Conservation (phyloP, 2,888 invertebrate genomes). For the Taphrorychus bicolor region DNA sequence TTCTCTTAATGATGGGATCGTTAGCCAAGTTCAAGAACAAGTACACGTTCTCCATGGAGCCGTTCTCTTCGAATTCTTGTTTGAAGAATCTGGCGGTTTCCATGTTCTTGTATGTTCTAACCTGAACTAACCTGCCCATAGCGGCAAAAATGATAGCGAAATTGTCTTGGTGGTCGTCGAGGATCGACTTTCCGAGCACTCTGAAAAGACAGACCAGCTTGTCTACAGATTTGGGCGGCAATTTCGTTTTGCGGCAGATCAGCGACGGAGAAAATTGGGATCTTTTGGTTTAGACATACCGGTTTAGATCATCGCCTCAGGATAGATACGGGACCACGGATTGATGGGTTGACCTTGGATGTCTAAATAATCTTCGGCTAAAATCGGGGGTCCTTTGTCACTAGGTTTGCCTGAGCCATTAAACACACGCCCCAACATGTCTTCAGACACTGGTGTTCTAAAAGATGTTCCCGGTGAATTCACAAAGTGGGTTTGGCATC, state of each 20-base stretch:
- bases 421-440: slow-evolving; percentile 99
- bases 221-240: slow-evolving; percentile 99
- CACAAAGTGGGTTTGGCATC: slow-evolving; percentile 99
- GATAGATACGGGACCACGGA: slow-evolving; percentile 99
- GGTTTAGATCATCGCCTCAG: slow-evolving; percentile 99
- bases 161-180: slow-evolving; percentile 97
- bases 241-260: slow-evolving; percentile 99
- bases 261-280: slow-evolving; percentile 99
- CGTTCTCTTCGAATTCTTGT: slow-evolving; percentile 96
- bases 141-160: slow-evolving; percentile 99
- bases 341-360: slow-evolving; percentile 99
- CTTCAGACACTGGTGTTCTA: slow-evolving; percentile 97
- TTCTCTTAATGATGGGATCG: slow-evolving; percentile 99
- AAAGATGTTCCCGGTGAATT: slow-evolving; percentile 99
- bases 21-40: slow-evolving; percentile 99
- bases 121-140: too few relatives aligned
- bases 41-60: slow-evolving; percentile 99
- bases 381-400: slow-evolving; percentile 96
- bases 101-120: too few relatives aligned
- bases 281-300: slow-evolving; percentile 97
- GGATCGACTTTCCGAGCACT: slow-evolving; percentile 80
- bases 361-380: slow-evolving; percentile 98
- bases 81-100: slow-evolving; percentile 99
- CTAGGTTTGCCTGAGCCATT: slow-evolving; percentile 99
- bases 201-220: slow-evolving; percentile 98